These are phyloP conservation scores for Heliconius charithonia DNA, from an alignment of 2,888 invertebrate species.

Conservation along the genomic window DNA sequence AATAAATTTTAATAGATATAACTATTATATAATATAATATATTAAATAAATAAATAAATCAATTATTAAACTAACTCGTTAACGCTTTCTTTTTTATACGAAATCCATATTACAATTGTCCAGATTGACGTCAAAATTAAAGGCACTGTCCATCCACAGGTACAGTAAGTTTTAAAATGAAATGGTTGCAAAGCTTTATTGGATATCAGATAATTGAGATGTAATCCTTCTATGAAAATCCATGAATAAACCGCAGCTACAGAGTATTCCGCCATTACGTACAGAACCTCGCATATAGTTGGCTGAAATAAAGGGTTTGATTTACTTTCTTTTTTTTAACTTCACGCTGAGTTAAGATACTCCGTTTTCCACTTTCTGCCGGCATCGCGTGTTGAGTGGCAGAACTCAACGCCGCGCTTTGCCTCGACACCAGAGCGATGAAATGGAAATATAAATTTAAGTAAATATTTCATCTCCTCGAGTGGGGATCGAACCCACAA, in stretches of 20 bases:
- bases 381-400: too few relatives aligned
- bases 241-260: constrained; percentile 97
- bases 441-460: too few relatives aligned
- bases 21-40: neutral
- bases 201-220: constrained; percentile 93
- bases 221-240: constrained; percentile 98
- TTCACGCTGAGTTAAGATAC: too few relatives aligned
- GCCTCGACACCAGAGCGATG: too few relatives aligned
- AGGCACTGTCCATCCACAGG: constrained; percentile 90
- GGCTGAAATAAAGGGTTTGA: constrained; percentile 85
- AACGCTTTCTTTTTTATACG: constrained; percentile 43
- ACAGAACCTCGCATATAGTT: constrained; percentile 90
- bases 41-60: constrained; percentile 8
- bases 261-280: constrained; percentile 93
- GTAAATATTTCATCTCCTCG: too few relatives aligned
- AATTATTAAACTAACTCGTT: constrained; percentile 14
- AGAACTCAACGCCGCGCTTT: too few relatives aligned
- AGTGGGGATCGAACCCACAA: too few relatives aligned
- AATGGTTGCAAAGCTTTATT: constrained; percentile 87
- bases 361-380: too few relatives aligned
- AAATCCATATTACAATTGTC: neutral
- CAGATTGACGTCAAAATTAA: constrained; percentile 83
- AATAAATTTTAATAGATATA: too few relatives aligned
- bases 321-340: too few relatives aligned
- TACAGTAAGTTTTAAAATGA: constrained; percentile 83